phyloP scores from a whole-genome alignment of 2,888 invertebrate genomes.

The Thymelicus sylvestris region DNA sequence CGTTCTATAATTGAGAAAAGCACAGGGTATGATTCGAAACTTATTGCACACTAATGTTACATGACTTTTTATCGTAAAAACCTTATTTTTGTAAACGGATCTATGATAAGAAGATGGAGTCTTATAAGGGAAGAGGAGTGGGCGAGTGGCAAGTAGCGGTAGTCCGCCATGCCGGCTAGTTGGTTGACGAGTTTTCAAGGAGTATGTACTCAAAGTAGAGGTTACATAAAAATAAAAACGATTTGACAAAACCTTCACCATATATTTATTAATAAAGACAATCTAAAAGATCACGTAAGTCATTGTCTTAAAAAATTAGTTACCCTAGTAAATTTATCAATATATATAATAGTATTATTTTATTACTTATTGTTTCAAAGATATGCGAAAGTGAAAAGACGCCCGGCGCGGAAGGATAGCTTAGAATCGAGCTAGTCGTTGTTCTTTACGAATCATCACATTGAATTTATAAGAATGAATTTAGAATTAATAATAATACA shows the following conservation, averaged over 20 bases:
- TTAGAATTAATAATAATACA: conserved; percentile 72
- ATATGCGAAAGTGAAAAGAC: conserved; percentile 84
- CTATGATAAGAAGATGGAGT: too few relatives aligned
- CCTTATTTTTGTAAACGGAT: too few relatives aligned
- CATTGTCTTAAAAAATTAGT: conserved; percentile 85
- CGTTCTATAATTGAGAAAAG: too few relatives aligned
- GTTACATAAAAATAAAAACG: conserved; percentile 67
- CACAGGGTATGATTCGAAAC: too few relatives aligned
- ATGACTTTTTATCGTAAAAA: too few relatives aligned
- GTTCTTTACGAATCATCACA: conserved; percentile 80
- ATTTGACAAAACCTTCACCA: conserved; percentile 84
- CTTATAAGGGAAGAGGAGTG: too few relatives aligned
- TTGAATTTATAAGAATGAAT: conserved; percentile 79
- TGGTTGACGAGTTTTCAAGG: too few relatives aligned
- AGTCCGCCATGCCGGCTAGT: too few relatives aligned
- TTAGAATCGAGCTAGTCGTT: conserved; percentile 74
- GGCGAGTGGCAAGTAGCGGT: too few relatives aligned
- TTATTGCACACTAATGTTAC: too few relatives aligned
- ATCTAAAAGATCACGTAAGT: conserved; percentile 85
- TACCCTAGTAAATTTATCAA: conserved; percentile 85
- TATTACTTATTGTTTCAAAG: conserved; percentile 85
- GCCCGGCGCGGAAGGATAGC: conserved; percentile 62
- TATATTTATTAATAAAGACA: conserved; percentile 85
- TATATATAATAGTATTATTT: conserved; percentile 76
- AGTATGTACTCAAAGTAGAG: background rate